These are phyloP conservation scores for Typhlomys cinereus DNA, from an alignment of 2,113 vertebrate species.

Conservation along the genomic window DNA sequence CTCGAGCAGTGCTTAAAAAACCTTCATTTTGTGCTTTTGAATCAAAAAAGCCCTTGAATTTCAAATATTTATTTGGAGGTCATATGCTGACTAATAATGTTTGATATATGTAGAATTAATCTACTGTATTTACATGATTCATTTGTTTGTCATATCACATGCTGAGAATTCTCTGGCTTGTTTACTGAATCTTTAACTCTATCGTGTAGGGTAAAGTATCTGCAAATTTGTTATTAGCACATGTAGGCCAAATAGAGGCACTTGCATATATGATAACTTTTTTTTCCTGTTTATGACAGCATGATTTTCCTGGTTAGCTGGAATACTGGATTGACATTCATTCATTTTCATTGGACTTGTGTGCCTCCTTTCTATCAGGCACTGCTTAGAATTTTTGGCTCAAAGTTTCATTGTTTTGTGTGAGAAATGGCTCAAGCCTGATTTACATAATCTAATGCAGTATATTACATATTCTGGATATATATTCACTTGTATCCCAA, in stretches of 20 bases:
- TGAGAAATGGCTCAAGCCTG: not conserved
- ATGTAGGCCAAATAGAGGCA: not conserved
- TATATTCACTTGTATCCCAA: not conserved
- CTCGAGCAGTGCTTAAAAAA: not conserved
- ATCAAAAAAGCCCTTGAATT: not conserved
- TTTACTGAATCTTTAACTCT: not conserved
- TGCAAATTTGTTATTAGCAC: not conserved
- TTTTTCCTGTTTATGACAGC: not conserved
- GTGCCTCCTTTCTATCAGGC: not conserved
- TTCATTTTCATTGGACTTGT: conserved; percentile 31
- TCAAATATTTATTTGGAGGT: not conserved
- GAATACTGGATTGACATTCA: not conserved
- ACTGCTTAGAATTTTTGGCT: not conserved
- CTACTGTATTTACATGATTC: not conserved
- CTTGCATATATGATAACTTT: not conserved
- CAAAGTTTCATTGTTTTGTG: not conserved
- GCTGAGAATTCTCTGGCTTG: not conserved
- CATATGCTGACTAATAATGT: not conserved
- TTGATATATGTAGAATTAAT: not conserved
- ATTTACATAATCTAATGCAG: not conserved
- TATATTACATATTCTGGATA: not conserved
- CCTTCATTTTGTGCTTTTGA: not conserved
- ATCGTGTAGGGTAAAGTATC: not conserved
- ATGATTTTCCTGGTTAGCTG: not conserved
- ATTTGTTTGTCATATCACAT: not conserved